Percentiles rank a stretch among this genome's conserved stretches.
phyloP scores from a whole-genome alignment of 2,797 vertebrate species.

The Alosa sapidissima region DNA sequence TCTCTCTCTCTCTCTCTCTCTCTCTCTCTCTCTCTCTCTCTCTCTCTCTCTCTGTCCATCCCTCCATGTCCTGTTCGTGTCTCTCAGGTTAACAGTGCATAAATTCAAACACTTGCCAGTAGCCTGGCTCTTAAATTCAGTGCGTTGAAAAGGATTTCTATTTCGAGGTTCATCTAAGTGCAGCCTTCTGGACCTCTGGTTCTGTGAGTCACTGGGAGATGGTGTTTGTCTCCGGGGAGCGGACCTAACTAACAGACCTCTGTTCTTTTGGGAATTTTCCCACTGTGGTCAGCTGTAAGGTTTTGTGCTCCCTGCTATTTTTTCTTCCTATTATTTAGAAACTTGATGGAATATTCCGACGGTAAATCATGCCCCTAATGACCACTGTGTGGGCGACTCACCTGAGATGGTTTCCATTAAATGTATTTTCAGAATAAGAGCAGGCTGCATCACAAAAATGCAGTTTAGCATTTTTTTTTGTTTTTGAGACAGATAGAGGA shows the following conservation, averaged over 20 bases:
- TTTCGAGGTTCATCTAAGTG: constrained; percentile 40
- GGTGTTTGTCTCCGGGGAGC: not conserved
- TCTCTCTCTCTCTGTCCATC: not conserved
- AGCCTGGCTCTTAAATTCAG: constrained; percentile 32
- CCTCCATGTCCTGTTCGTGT: not conserved
- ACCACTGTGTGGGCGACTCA: not conserved
- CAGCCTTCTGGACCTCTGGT: constrained; percentile 44
- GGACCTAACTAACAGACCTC: not conserved
- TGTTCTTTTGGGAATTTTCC: not conserved
- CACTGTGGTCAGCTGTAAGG: not conserved
- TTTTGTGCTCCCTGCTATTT: not conserved
- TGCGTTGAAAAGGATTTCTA: constrained; percentile 46
- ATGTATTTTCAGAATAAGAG: not conserved
- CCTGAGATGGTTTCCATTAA: not conserved
- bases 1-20: constrained; percentile 3
- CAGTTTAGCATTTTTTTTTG: too few relatives aligned
- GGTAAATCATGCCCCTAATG: not conserved
- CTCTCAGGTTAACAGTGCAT: not conserved
- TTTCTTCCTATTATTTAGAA: not conserved
- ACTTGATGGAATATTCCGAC: not conserved
- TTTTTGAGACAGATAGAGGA: too few relatives aligned
- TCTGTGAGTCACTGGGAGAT: not conserved
- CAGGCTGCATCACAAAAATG: too few relatives aligned
- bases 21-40: not conserved
- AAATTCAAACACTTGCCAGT: constrained; percentile 23